A percentile compares a stretch with the other conserved stretches of the same genome.
Evolutionary conservation across 2,113 vertebrate genomes (phyloP).

Genomic region (Panthera uncia): DNA sequence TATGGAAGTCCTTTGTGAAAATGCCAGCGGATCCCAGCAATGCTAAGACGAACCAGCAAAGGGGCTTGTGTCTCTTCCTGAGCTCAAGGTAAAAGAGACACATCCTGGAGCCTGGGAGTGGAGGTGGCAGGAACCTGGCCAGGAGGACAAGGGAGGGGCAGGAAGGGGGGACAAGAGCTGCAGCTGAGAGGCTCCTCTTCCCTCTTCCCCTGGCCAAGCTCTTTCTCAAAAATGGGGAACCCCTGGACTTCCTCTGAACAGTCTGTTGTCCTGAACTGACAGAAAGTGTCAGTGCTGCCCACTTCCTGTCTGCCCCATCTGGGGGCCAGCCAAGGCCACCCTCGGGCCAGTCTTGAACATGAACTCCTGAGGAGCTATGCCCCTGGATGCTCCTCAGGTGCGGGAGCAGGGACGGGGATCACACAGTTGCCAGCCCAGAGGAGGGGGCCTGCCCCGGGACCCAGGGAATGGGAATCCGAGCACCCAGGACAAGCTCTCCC

Average conservation of each 20-base stretch:
- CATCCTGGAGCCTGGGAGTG: not conserved
- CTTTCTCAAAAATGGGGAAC: not conserved
- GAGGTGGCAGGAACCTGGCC: not conserved
- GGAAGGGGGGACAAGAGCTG: rapidly evolving
- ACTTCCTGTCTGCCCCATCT: not conserved
- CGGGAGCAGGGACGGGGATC: not conserved
- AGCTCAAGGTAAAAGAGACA: constrained; percentile 31
- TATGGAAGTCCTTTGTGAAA: constrained; percentile 72
- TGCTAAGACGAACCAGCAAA: constrained; percentile 17
- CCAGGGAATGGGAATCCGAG: not conserved
- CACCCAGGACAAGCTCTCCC: not conserved
- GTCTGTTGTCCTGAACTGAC: not conserved
- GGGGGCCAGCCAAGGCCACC: not conserved
- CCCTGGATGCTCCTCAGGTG: not conserved
- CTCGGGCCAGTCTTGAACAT: not conserved
- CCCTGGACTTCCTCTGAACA: not conserved
- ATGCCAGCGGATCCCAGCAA: constrained; percentile 52
- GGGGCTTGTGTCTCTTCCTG: not conserved
- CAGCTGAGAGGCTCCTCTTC: too few species aligned
- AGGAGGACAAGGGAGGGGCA: not conserved
- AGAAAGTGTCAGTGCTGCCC: not conserved
- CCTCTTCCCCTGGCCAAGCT: not conserved
- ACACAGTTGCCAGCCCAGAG: not conserved
- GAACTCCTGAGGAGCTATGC: not conserved
- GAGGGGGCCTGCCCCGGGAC: not conserved